Evolutionary conservation across 1,140 invertebrate species (phyloP).

Genomic region (Pseudomyrmex concolor): DNA sequence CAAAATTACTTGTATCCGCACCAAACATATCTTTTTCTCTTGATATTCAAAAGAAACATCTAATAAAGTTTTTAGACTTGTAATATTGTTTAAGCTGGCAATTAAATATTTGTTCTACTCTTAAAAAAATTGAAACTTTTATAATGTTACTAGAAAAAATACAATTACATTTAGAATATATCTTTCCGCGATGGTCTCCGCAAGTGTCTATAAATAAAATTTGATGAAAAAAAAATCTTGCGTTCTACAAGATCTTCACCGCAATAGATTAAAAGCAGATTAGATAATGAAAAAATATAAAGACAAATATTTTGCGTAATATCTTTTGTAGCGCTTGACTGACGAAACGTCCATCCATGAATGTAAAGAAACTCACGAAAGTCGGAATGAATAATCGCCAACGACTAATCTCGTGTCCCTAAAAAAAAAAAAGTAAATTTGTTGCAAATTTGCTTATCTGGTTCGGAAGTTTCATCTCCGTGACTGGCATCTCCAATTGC

Average conservation of each 20-base stretch:
- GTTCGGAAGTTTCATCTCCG: slow-evolving; percentile 50
- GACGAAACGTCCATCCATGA: slow-evolving; percentile 33
- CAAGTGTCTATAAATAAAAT: neutral
- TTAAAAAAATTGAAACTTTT: neutral
- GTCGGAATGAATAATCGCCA: slow-evolving; percentile 36
- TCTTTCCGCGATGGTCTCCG: neutral
- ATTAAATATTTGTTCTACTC: no score
- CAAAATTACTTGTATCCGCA: no score
- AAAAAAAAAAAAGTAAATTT: slow-evolving; percentile 37
- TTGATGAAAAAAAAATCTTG: neutral
- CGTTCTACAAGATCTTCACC: slow-evolving; percentile 16
- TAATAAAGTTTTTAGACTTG: no score
- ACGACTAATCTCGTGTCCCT: slow-evolving; percentile 19
- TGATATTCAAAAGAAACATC: no score
- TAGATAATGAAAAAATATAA: slow-evolving; percentile 51
- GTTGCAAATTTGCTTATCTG: slow-evolving; percentile 50
- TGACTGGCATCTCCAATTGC: slow-evolving; percentile 54
- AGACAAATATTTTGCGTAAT: slow-evolving; percentile 38
- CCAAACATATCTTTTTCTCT: no score
- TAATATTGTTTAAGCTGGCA: no score
- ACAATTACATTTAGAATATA: neutral
- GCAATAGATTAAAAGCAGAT: slow-evolving; percentile 35
- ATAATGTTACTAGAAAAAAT: neutral
- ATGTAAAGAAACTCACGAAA: slow-evolving; percentile 38
- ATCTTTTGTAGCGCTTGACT: slow-evolving; percentile 12